These are phyloP conservation scores for Andinoacara biseriatus DNA, from an alignment of 2,113 vertebrate species.

Conservation along the genomic window DNA sequence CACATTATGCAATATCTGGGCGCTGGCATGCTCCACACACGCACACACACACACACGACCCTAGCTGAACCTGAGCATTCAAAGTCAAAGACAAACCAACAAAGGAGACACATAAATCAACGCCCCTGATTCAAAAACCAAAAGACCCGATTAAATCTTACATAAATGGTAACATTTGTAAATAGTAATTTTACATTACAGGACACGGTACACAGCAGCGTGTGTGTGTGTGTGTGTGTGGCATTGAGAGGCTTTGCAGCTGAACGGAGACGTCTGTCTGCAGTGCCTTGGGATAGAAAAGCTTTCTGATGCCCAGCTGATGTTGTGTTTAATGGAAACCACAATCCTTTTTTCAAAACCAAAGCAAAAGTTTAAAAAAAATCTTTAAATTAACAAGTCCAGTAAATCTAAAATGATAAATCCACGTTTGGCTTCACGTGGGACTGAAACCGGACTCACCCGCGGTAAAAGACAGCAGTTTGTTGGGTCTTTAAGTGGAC, in stretches of 20 bases:
- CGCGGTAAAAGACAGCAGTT: neutral
- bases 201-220: neutral
- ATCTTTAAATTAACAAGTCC: too few species aligned
- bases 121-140: neutral
- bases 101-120: neutral
- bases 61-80: neutral
- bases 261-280: neutral
- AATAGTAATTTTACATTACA: neutral
- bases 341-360: too few species aligned
- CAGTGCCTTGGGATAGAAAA: neutral
- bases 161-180: neutral
- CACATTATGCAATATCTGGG: neutral
- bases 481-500: neutral
- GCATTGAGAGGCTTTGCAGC: neutral
- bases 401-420: neutral
- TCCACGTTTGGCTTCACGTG: neutral
- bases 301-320: neutral
- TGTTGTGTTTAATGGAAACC: neutral
- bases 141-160: neutral
- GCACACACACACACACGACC: neutral
- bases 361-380: neutral
- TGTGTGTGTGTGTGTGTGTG: too few species aligned
- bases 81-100: slow-evolving; percentile 1
- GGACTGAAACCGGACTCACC: rapidly evolving
- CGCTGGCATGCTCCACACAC: rapidly evolving